Evolutionary conservation across 2,797 vertebrate species (phyloP).

Genomic region (Aplochiton taeniatus): DNA sequence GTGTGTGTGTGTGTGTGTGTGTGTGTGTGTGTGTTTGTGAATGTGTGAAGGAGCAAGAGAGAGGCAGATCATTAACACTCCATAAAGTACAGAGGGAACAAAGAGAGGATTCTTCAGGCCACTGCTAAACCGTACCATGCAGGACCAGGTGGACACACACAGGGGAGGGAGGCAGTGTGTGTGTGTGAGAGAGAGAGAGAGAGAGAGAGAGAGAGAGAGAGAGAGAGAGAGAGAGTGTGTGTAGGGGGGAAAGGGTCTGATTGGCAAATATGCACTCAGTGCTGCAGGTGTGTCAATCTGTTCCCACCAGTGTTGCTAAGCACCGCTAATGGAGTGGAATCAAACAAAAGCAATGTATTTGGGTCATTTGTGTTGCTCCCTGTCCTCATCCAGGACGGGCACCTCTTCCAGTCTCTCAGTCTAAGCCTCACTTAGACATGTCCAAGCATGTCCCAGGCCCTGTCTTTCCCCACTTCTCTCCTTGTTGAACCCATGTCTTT

Average conservation of each 20-base stretch:
- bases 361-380: no score
- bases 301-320: slow-evolving; percentile 62
- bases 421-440: slow-evolving; percentile 36
- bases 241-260: slow-evolving; percentile 36
- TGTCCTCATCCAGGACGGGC: no score
- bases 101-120: slow-evolving; percentile 56
- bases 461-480: not conserved
- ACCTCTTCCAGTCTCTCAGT: no score
- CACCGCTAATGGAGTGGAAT: slow-evolving; percentile 43
- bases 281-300: slow-evolving; percentile 62
- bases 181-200: no score
- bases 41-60: slow-evolving; percentile 17
- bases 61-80: slow-evolving; percentile 40
- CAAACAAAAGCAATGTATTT: not conserved
- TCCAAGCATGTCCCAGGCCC: slow-evolving; percentile 56
- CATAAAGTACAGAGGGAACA: slow-evolving; percentile 48
- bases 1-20: slow-evolving; percentile 38
- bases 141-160: slow-evolving; percentile 53
- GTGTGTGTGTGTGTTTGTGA: not conserved
- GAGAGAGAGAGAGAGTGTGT: slow-evolving; percentile 13
- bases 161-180: slow-evolving; percentile 26
- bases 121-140: slow-evolving; percentile 45
- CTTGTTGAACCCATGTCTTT: slow-evolving; percentile 36
- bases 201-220: slow-evolving; percentile 22
- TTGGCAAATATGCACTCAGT: slow-evolving; percentile 54